phyloP scores from a whole-genome alignment of 2,888 invertebrate species.

The Drosophila borborema region DNA sequence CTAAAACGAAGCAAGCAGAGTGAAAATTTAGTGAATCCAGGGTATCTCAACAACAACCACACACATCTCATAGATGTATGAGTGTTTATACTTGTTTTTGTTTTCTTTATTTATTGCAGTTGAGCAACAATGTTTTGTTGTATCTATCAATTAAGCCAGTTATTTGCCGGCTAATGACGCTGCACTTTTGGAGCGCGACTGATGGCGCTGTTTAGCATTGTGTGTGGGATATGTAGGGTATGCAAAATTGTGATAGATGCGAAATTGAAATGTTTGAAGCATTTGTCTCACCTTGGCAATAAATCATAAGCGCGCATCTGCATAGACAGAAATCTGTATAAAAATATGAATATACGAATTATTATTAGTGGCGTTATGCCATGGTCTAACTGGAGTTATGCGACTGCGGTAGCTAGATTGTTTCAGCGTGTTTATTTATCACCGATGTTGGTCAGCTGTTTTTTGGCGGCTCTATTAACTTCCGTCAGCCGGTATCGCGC shows the following conservation, averaged over 20 bases:
- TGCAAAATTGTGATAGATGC: constrained; percentile 1
- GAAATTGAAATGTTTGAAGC: constrained; percentile 3
- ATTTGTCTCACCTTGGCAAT: constrained; percentile 42
- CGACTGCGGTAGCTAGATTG: constrained; percentile 34
- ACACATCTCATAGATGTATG: background rate
- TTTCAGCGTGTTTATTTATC: constrained; percentile 59
- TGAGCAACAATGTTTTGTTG: constrained; percentile 6
- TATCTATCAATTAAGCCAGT: constrained; percentile 10
- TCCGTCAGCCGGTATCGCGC: constrained; percentile 59
- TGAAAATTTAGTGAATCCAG: background rate
- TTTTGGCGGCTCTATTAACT: constrained; percentile 50
- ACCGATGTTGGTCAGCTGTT: constrained; percentile 66
- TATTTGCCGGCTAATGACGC: constrained; percentile 23
- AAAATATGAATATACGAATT: constrained; percentile 20
- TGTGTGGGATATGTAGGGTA: background rate
- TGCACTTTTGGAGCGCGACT: constrained; percentile 33
- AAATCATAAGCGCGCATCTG: constrained; percentile 34
- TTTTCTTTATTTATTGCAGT: background rate
- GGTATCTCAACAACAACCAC: background rate
- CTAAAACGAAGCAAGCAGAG: background rate
- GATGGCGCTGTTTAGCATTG: background rate
- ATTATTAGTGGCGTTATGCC: constrained; percentile 44
- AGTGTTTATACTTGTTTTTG: background rate
- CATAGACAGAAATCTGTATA: background rate
- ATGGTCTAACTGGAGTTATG: constrained; percentile 63